Evolutionary conservation across 2,113 vertebrate genomes (phyloP).

Genomic region (Pimephales promelas): DNA sequence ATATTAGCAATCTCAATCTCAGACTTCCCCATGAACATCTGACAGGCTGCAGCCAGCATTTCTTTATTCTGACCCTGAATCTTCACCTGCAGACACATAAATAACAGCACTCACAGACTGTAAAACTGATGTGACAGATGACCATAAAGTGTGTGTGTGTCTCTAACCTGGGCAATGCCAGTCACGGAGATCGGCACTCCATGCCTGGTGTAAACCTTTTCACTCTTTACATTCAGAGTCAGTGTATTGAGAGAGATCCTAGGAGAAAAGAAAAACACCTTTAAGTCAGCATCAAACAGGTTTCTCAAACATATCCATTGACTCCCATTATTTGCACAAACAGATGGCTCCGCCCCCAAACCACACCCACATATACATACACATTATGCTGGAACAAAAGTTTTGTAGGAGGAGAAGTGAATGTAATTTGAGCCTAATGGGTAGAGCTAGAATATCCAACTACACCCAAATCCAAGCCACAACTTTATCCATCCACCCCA

Average conservation of each 20-base stretch:
- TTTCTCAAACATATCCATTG: neutral
- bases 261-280: slow-evolving; percentile 38
- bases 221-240: slow-evolving; percentile 93
- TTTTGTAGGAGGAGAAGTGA: neutral
- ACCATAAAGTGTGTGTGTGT: neutral
- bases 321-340: neutral
- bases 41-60: slow-evolving; percentile 92
- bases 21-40: slow-evolving; percentile 95
- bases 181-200: slow-evolving; percentile 95
- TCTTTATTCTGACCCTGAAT: slow-evolving; percentile 98
- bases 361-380: neutral
- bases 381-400: neutral
- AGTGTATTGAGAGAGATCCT: slow-evolving; percentile 92
- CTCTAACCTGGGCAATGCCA: slow-evolving; percentile 88
- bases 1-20: slow-evolving; percentile 88
- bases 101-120: neutral
- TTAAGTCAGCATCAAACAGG: no score
- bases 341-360: neutral
- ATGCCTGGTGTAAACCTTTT: slow-evolving; percentile 93
- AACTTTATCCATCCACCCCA: no score
- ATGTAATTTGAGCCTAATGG: no score
- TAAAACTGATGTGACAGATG: neutral
- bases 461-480: no score
- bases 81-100: slow-evolving; percentile 82
- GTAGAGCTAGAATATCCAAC: no score